Percentiles rank a stretch among this genome's conserved stretches.
These are phyloP conservation scores for Petrocephalus microphthalmus DNA, from an alignment of 2,113 vertebrate genomes.

Conservation along the genomic window DNA sequence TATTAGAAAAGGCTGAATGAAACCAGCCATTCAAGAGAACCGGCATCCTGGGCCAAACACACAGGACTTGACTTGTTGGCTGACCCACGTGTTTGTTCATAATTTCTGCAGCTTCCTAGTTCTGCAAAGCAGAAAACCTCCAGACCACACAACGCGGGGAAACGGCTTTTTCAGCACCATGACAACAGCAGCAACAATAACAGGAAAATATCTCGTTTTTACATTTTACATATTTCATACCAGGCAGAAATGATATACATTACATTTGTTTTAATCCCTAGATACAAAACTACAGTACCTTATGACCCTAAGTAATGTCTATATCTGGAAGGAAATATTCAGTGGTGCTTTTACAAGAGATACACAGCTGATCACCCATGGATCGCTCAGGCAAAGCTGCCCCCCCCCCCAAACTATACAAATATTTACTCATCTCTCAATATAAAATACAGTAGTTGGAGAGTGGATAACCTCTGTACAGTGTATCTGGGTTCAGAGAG, in stretches of 20 bases:
- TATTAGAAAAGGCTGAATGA: background rate
- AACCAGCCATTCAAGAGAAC: background rate
- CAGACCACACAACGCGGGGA: background rate
- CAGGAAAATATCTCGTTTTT: background rate
- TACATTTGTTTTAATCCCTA: background rate
- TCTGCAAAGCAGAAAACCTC: background rate
- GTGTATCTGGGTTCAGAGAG: background rate
- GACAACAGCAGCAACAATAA: background rate
- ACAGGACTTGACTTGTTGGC: background rate
- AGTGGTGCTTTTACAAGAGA: background rate
- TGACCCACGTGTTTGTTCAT: background rate
- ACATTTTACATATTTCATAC: background rate
- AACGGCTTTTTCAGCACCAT: background rate
- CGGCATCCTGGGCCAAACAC: background rate
- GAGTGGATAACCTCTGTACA: background rate
- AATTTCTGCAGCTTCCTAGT: background rate
- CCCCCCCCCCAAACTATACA: background rate
- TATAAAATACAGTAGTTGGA: background rate
- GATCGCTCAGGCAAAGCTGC: background rate
- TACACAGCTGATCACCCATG: background rate
- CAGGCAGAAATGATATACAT: background rate
- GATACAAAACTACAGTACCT: background rate
- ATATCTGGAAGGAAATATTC: background rate
- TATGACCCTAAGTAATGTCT: background rate
- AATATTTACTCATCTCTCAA: background rate